Evolutionary conservation across 1,140 invertebrate species (phyloP).

Genomic region (Neoseiulus cucumeris): DNA sequence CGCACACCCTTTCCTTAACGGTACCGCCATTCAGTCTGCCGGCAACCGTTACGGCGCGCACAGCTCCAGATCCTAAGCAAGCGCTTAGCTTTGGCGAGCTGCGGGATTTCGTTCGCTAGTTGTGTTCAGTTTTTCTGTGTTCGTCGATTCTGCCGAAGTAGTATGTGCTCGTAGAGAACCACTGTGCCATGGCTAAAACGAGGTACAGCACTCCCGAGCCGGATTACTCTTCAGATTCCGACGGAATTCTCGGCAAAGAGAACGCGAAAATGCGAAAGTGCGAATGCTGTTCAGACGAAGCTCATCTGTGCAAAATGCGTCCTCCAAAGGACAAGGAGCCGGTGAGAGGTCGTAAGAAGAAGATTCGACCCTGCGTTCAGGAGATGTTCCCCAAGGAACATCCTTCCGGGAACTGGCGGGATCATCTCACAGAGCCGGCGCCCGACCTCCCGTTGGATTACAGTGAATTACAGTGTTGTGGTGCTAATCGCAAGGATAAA

Average conservation of each 20-base stretch:
- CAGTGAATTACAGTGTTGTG: not conserved
- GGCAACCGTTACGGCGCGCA: not conserved
- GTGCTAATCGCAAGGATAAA: not conserved
- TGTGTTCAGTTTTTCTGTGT: too few species aligned
- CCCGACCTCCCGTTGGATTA: constrained; percentile 7
- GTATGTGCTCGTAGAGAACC: too few species aligned
- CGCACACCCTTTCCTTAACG: not conserved
- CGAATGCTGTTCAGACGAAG: not conserved
- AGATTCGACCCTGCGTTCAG: not conserved
- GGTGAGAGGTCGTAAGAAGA: not conserved
- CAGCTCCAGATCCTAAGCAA: constrained; percentile 8
- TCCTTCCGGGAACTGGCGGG: constrained; percentile 1
- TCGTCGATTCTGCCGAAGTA: too few species aligned
- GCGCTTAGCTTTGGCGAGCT: constrained; percentile 1
- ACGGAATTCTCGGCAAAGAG: not conserved
- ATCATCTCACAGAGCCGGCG: constrained; percentile 4
- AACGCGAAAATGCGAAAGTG: not conserved
- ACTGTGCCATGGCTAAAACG: too few species aligned
- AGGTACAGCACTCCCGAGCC: constrained; percentile 7
- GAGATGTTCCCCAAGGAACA: constrained; percentile 1
- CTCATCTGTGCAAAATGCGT: not conserved
- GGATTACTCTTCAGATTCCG: not conserved
- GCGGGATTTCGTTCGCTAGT: not conserved
- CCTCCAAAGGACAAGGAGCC: not conserved
- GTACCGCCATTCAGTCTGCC: constrained; percentile 5